Evolutionary conservation across 2,888 invertebrate species (phyloP).

Genomic region (Nomada ruficornis): DNA sequence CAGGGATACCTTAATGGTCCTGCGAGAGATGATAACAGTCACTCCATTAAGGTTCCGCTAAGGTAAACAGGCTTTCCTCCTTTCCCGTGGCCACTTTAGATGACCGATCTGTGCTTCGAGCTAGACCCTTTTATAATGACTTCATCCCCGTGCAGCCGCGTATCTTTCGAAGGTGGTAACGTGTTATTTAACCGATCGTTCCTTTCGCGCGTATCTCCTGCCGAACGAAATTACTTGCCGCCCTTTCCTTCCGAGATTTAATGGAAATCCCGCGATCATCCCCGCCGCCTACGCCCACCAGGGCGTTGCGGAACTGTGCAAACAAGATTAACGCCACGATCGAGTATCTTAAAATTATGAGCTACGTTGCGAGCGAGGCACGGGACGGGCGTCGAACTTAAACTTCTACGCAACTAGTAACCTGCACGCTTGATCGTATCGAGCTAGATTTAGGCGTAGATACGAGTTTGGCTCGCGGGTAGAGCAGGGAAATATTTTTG

Average conservation of each 20-base stretch:
- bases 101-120: conserved; percentile 39
- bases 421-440: neutral
- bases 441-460: conserved; percentile 35
- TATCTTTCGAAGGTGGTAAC: conserved; percentile 70
- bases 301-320: conserved; percentile 53
- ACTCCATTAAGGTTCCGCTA: conserved; percentile 57
- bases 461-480: conserved; percentile 32
- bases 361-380: neutral
- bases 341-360: conserved; percentile 30
- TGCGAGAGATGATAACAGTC: conserved; percentile 45
- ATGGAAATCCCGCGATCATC: conserved; percentile 42
- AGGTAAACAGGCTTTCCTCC: conserved; percentile 63
- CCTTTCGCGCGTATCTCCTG: conserved; percentile 32
- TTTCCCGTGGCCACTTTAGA: conserved; percentile 52
- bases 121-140: conserved; percentile 69
- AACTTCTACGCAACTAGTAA: neutral
- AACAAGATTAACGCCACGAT: conserved; percentile 68
- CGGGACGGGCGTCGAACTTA: neutral
- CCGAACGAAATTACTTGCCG: conserved; percentile 64
- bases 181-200: conserved; percentile 74
- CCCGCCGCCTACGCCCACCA: conserved; percentile 18
- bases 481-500: conserved; percentile 58
- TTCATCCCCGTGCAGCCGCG: conserved; percentile 68
- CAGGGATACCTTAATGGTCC: conserved; percentile 32
- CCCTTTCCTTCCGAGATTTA: conserved; percentile 40